Base-by-base conservation (phyloP, 2,888 invertebrate species). In the Nysson spinosus region DNA sequence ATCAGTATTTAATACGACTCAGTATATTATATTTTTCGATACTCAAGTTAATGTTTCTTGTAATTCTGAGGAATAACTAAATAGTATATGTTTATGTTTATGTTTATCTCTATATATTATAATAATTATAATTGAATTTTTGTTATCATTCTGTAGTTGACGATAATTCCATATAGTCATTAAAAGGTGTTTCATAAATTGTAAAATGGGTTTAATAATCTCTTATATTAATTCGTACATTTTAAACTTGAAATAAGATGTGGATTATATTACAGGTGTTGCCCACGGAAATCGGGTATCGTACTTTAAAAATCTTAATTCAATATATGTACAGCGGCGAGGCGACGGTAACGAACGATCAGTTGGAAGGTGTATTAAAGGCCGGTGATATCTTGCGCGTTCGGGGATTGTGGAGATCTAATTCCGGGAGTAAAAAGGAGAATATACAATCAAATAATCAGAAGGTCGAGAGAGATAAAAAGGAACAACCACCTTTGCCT, bases 251-350 rank as follows among this genome's bases (percentile, higher is more conserved):
- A n/a, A n/a, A n/a, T n/a, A 35, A 35, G 7, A 22, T 24, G 19
- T 17, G 9, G 20, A 14, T 26, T 28, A 19, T 3, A 5, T 50
- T 65, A 6, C 69, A 86, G 85, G 93, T 95, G 24, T 89, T 95
- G 69, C 95, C 95, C 9, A 92, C 95, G 2, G 95, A 95, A 83
- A 93, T 95, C 69, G 93, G 92, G 28, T 93, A 93, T 66, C 92
- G 93, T 70, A 94, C 95, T 5, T 89, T 95, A 74, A 94, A 94
- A 85, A 93, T 94, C 66, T 89, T 95, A 12, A 92, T 95, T 34
- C 94, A 95, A 81, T 95, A 95, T 85, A 95, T 95, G 94, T 95
- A 95, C 88, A 93, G 92, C 86, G 93, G 93, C 16, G 93, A 93
- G 88, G 94, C 95, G 20, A 95, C 95, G 35, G 95, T 95, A 20